A percentile compares a stretch with the other conserved stretches of the same genome.
Conservation (phyloP, 2,888 invertebrate genomes). For the Limnephilus rhombicus region DNA sequence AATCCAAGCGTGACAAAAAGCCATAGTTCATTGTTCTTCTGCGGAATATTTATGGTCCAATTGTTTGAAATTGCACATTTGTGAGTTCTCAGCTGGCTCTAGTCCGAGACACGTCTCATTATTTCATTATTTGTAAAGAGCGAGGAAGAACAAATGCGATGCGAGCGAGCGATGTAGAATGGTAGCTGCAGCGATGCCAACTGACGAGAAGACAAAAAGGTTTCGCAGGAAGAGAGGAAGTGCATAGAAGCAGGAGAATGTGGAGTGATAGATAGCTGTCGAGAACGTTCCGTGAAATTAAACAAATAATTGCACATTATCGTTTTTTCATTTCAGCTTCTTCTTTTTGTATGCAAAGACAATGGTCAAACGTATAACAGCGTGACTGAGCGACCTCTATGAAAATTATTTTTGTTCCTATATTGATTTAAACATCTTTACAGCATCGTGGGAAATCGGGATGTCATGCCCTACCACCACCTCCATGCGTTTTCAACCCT, state of each 20-base stretch:
- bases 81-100: constrained; percentile 20
- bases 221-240: constrained; percentile 58
- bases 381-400: constrained; percentile 23
- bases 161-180: not conserved
- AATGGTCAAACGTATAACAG: constrained; percentile 37
- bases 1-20: constrained; percentile 58
- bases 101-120: constrained; percentile 7
- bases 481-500: not conserved
- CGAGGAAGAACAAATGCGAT: not conserved
- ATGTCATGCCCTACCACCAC: not conserved
- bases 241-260: constrained; percentile 19
- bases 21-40: constrained; percentile 37
- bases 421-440: constrained; percentile 11
- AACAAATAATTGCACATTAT: constrained; percentile 61
- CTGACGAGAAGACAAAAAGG: constrained; percentile 26
- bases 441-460: constrained; percentile 40
- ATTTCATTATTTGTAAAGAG: constrained; percentile 39
- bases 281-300: constrained; percentile 56
- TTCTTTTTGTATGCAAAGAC: constrained; percentile 40
- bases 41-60: constrained; percentile 61
- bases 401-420: not conserved
- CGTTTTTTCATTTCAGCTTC: constrained; percentile 42
- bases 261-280: constrained; percentile 54
- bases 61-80: constrained; percentile 55
- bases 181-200: not conserved